Evolutionary conservation across 2,888 invertebrate genomes (phyloP), one percentile per base, ranked within the genome.

Genomic region (Phyllotreta striolata): DNA sequence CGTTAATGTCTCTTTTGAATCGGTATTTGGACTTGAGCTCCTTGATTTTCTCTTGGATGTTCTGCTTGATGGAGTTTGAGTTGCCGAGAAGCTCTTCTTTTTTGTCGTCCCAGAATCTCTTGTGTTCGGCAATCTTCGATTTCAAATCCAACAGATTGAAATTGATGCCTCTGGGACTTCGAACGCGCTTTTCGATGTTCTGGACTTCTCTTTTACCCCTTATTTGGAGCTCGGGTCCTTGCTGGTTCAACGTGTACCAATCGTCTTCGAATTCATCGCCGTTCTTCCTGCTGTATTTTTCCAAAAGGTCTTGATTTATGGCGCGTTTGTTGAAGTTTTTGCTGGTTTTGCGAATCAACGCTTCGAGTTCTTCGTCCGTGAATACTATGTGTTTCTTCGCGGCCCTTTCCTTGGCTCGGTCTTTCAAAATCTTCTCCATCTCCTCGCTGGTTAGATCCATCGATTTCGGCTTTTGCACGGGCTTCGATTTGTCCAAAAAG

Each of bases 361-460:
- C 70, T 41, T 75, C 76, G 24, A 79, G 51, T 71, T 79, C 79
- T 49, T 74, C 69, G 55, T 77, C 77, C 0, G 77, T 76, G 6
- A 79, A 73, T 10, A 70, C 64, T 8, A 77, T 73, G 56, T 77
- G 73, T 52, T 71, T 74, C 59, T 72, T 69, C 0, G 72, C 73
- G 3, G 77, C 75, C 71, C 76, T 77, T 3, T 69, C 69, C 58
- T 72, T 74, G 0, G 78, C 78, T 46, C 79, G 63, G 10, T 78
- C 74, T 37, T 73, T 74, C 55, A 81, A 67, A 37, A 79, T 74
- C 61, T 72, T 74, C 37, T 74, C 72, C 10, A 79, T 74, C 72
- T 81, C 72, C 24, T 55, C 51, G 13, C 70, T 70, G 1, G 70
- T 64, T 5, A 72, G 47, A 1, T 70, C 66, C 37, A 66, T 51